phyloP scores from a whole-genome alignment of 2,888 invertebrate genomes.

The Oscheius sp. region DNA sequence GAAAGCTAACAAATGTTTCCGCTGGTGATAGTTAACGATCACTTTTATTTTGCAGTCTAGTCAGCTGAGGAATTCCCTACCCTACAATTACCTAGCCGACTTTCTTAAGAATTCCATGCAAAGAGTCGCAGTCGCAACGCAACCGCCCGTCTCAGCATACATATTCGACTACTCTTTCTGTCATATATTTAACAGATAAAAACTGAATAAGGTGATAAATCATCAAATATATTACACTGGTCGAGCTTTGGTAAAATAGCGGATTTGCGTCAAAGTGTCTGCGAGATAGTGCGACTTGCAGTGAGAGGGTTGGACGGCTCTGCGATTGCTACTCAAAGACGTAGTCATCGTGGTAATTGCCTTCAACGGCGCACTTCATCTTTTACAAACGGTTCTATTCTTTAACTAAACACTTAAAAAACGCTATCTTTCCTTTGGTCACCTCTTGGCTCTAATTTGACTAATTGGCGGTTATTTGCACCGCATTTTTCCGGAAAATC shows the following conservation, averaged over 20 bases:
- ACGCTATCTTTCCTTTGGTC: not conserved
- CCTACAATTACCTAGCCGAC: not conserved
- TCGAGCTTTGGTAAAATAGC: constrained; percentile 16
- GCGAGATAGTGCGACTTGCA: constrained; percentile 15
- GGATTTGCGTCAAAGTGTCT: constrained; percentile 23
- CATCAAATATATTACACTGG: not conserved
- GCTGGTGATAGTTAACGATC: no score
- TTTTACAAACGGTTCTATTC: constrained; percentile 1
- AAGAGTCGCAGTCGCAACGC: constrained; percentile 9
- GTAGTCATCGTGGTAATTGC: constrained; percentile 12
- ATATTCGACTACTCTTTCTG: no score
- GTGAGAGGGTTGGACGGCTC: constrained; percentile 9
- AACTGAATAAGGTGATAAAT: not conserved
- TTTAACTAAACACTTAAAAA: no score
- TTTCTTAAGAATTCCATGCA: constrained; percentile 15
- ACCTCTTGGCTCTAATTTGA: not conserved
- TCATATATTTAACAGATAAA: not conserved
- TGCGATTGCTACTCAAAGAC: constrained; percentile 20
- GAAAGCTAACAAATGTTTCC: no score
- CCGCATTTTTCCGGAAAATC: constrained; percentile 17
- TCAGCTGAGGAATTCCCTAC: no score
- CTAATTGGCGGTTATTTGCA: constrained; percentile 27
- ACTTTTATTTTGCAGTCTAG: no score
- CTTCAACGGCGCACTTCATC: constrained; percentile 10
- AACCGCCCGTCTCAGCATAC: no score